Base-by-base conservation (phyloP, 2,113 vertebrate species). In the Tapirus terrestris region DNA sequence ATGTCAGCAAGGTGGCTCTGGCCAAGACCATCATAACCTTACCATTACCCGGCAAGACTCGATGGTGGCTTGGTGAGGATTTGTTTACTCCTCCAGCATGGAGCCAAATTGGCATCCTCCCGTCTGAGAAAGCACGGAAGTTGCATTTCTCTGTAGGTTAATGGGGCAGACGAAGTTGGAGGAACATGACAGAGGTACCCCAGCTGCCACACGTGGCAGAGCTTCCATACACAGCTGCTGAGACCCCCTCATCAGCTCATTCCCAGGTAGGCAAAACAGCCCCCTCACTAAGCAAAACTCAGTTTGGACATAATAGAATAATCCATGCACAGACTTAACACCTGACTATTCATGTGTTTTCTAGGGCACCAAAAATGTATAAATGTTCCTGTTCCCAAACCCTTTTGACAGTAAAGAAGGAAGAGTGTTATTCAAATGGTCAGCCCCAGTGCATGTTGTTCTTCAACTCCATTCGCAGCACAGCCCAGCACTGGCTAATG, bases 331-430 rank as follows among this genome's bases (percentile, higher is more conserved):
- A 97, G 63, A 92, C 84, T 92, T 98, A 96, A 16, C 80, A 93
- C 72, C 94, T 94, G 83, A 97, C 89, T 97, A 98, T 84, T 98
- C 96, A 97, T 98, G 86, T 98, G 97, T 97, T 92, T 98, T 98
- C 65, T 98, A 97, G 98, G 95, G 92, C 98, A 98, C 83, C 98
- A 98, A 98, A 94, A 80, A 93, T 98, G 98, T 97, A 97, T 98
- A 98, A 98, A 97, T 98, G 97, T 98, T 98, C 97, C 63, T 98
- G 96, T 98, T 98, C 97, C 96, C 96, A 97, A 98, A 97, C 96
- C 92, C 96, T 98, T 98, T 98, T 98, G 98, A 98, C 98, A 98
- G 98, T 97, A 96, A 95, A 97, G 33, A 95, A 98, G 97, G 94
- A 98, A 98, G 97, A 98, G 93, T 97, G 96, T 98, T 98, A 98